Conservation (phyloP, 2,797 vertebrate genomes). For the Lateolabrax maculatus region DNA sequence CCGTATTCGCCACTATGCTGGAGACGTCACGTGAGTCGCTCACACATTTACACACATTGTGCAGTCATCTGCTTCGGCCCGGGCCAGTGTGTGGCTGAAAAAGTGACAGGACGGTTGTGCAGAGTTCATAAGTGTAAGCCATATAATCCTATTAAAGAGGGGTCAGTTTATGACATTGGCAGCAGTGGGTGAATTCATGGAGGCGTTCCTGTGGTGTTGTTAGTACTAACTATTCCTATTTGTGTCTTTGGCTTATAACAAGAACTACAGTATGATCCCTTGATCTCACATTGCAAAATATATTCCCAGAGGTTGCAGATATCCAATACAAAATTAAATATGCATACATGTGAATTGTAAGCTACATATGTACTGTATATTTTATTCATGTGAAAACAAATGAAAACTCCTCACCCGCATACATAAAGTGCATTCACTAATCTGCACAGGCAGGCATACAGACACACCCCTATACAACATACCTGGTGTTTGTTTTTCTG, state of each 20-base stretch:
- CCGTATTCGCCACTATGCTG: constrained; percentile 93
- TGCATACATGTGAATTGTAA: background rate
- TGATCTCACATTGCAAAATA: background rate
- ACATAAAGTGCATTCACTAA: background rate
- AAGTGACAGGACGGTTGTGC: constrained; percentile 9
- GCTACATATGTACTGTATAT: background rate
- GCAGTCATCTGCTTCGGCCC: background rate
- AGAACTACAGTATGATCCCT: background rate
- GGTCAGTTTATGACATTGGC: constrained; percentile 30
- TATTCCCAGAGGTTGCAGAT: background rate
- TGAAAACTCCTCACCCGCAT: background rate
- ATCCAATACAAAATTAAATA: background rate
- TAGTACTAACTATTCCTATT: background rate
- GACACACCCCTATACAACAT: background rate
- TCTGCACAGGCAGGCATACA: background rate
- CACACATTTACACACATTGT: background rate
- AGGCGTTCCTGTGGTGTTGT: background rate
- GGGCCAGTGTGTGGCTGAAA: background rate
- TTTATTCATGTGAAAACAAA: background rate
- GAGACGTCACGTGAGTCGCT: constrained; percentile 92
- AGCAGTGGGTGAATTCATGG: constrained; percentile 6
- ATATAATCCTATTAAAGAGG: constrained; percentile 48
- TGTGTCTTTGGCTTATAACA: background rate
- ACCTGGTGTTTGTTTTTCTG: background rate
- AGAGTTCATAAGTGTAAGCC: constrained; percentile 33